Conservation (phyloP, 2,113 vertebrate species). For the Proteles cristata region DNA sequence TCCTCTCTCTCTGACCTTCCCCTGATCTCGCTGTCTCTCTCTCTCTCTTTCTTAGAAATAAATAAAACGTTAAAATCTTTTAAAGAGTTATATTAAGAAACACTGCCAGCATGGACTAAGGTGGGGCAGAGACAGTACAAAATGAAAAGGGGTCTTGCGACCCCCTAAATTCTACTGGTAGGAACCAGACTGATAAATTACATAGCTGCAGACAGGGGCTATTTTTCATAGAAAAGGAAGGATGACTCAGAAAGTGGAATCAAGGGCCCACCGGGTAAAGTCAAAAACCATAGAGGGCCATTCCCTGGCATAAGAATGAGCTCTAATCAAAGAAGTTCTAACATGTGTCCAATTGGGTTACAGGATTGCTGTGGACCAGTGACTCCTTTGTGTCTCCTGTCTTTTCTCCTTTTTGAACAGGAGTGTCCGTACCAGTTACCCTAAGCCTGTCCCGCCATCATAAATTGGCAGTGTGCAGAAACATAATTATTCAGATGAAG, state of each 20-base stretch:
- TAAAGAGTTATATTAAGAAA: not conserved
- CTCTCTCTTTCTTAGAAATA: too few species aligned
- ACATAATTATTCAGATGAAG: not conserved
- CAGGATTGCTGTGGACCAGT: not conserved
- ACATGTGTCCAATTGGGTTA: not conserved
- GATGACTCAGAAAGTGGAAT: conserved; percentile 8
- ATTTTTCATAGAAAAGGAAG: not conserved
- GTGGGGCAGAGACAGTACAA: not conserved
- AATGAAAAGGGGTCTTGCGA: not conserved
- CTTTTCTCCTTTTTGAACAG: not conserved
- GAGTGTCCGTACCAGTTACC: not conserved
- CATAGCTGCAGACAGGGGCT: not conserved
- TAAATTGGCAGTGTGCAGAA: not conserved
- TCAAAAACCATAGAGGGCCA: not conserved
- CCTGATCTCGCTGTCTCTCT: too few species aligned
- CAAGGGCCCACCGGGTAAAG: not conserved
- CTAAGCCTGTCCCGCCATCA: not conserved
- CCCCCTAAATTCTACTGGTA: not conserved
- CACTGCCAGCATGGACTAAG: not conserved
- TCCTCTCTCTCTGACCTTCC: too few species aligned
- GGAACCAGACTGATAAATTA: not conserved
- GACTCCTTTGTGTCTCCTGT: not conserved
- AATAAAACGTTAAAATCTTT: too few species aligned
- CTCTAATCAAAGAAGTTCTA: not conserved
- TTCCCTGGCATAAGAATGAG: not conserved